A percentile compares a stretch with the other conserved stretches of the same genome.
Conservation (phyloP, 2,113 vertebrate genomes). For the Pipra filicauda region DNA sequence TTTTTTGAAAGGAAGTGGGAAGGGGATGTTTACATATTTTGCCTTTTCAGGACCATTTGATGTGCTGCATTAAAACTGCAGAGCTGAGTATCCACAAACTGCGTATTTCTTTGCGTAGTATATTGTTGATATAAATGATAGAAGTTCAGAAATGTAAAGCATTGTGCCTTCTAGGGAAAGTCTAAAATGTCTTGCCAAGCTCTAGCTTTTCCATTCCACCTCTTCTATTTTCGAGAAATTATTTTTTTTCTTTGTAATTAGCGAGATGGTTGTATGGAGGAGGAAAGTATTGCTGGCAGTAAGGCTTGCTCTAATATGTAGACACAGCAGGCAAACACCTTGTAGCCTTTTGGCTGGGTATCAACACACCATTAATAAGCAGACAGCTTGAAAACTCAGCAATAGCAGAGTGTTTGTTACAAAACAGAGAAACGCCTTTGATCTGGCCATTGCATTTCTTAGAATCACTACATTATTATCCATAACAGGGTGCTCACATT, state of each 20-base stretch:
- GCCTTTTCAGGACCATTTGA: not conserved
- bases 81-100: not conserved
- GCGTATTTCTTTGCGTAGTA: not conserved
- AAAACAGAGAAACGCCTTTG: not conserved
- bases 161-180: not conserved
- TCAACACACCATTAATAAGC: not conserved
- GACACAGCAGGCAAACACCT: slow-evolving; percentile 3
- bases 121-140: not conserved
- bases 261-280: not conserved
- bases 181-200: slow-evolving; percentile 17
- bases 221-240: not conserved
- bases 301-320: not conserved
- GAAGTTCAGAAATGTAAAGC: not conserved
- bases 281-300: not conserved
- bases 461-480: rapidly evolving
- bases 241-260: slow-evolving; percentile 1
- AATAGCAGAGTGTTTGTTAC: not conserved
- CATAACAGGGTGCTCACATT: not conserved
- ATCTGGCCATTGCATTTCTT: not conserved
- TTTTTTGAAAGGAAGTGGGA: not conserved
- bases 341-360: not conserved
- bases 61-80: not conserved
- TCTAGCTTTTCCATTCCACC: not conserved
- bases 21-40: not conserved
- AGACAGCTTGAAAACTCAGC: not conserved